These are phyloP conservation scores for Metellina segmentata DNA, from an alignment of 2,888 invertebrate genomes.

Conservation along the genomic window DNA sequence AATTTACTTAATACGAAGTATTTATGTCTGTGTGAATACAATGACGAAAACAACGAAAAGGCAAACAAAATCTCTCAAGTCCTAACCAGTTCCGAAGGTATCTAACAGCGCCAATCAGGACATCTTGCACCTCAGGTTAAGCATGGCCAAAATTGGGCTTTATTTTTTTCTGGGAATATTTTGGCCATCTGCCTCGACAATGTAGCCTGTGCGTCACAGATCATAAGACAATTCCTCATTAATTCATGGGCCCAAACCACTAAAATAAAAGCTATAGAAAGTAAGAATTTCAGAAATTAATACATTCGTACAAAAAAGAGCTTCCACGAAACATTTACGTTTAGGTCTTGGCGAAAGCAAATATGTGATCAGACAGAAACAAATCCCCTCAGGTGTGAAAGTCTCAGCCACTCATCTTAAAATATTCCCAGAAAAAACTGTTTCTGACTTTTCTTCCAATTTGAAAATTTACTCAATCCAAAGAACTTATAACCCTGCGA, in stretches of 20 bases:
- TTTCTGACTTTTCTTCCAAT: too few relatives aligned
- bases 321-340: background rate
- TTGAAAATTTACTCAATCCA: too few relatives aligned
- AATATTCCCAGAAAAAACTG: too few relatives aligned
- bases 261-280: background rate
- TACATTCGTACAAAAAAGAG: background rate
- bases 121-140: background rate
- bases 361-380: background rate
- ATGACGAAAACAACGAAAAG: too few relatives aligned
- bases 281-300: background rate
- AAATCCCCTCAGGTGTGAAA: too few relatives aligned
- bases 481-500: too few relatives aligned
- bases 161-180: conserved; percentile 4
- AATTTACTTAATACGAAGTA: too few relatives aligned
- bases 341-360: conserved; percentile 1
- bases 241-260: conserved; percentile 51
- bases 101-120: too few relatives aligned
- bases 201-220: conserved; percentile 39
- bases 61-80: too few relatives aligned
- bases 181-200: background rate
- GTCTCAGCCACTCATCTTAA: too few relatives aligned
- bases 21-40: too few relatives aligned
- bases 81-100: too few relatives aligned
- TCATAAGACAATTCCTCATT: conserved; percentile 33
- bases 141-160: conserved; percentile 3